A percentile compares a stretch with the other conserved stretches of the same genome.
Evolutionary conservation across 2,113 vertebrate species (phyloP).

Genomic region (Cygnus buccinator): DNA sequence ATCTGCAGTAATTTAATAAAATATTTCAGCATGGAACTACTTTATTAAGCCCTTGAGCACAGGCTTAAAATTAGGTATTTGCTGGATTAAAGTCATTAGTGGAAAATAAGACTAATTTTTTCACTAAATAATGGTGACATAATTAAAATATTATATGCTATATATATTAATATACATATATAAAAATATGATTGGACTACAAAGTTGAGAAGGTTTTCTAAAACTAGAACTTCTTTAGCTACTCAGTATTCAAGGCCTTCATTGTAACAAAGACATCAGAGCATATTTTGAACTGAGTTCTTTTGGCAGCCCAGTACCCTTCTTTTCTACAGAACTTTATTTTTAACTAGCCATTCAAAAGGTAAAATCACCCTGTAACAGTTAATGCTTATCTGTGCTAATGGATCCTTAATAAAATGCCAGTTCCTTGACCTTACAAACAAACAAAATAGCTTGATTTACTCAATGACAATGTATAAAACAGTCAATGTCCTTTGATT

Average conservation of each 20-base stretch:
- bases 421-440: background rate
- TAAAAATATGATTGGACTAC: background rate
- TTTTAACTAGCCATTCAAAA: background rate
- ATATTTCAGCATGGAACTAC: background rate
- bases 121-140: background rate
- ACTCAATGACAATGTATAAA: background rate
- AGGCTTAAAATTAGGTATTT: background rate
- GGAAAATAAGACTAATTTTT: background rate
- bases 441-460: background rate
- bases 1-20: background rate
- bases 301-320: background rate
- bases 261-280: background rate
- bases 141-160: background rate
- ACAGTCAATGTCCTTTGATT: background rate
- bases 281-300: background rate
- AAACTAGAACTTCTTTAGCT: background rate
- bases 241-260: background rate
- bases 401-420: background rate
- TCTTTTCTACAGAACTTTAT: background rate
- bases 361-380: background rate
- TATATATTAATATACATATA: background rate
- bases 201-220: background rate
- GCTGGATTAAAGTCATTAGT: background rate
- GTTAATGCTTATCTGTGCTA: background rate
- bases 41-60: background rate